These are phyloP conservation scores for Cavia aperea DNA, from an alignment of 2,113 vertebrate species.

Conservation along the genomic window DNA sequence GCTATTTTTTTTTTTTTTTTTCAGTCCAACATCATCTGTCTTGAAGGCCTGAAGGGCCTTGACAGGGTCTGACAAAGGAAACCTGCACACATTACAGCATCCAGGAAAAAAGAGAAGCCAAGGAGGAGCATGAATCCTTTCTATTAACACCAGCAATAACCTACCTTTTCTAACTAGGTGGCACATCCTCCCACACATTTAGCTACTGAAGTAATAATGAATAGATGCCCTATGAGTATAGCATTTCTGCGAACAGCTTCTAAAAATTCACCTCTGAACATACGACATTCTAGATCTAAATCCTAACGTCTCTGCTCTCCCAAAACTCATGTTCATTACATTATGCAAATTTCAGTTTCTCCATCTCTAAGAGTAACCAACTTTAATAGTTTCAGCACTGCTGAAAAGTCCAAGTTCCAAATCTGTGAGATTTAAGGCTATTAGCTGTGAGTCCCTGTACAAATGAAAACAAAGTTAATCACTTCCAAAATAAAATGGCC, in stretches of 20 bases:
- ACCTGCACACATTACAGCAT: neutral
- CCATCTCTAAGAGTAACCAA: neutral
- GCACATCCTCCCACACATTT: neutral
- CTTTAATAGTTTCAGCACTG: neutral
- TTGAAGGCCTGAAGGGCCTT: neutral
- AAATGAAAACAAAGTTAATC: neutral
- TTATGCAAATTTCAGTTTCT: neutral
- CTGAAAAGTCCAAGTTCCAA: neutral
- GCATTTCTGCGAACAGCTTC: neutral
- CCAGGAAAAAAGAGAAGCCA: neutral
- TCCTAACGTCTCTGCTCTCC: neutral
- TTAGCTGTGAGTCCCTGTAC: neutral
- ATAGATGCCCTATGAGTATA: neutral
- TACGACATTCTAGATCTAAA: neutral
- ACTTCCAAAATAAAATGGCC: neutral
- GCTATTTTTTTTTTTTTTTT: neutral
- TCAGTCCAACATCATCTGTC: neutral
- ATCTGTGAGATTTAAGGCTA: neutral
- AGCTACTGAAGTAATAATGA: neutral
- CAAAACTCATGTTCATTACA: neutral
- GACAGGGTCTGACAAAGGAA: neutral
- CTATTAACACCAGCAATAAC: neutral
- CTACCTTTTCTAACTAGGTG: neutral
- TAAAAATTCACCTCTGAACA: neutral
- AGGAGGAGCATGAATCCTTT: neutral